A percentile compares a stretch with the other conserved stretches of the same genome.
Conservation (phyloP, 2,797 vertebrate genomes). For the Propithecus perrieri region DNA sequence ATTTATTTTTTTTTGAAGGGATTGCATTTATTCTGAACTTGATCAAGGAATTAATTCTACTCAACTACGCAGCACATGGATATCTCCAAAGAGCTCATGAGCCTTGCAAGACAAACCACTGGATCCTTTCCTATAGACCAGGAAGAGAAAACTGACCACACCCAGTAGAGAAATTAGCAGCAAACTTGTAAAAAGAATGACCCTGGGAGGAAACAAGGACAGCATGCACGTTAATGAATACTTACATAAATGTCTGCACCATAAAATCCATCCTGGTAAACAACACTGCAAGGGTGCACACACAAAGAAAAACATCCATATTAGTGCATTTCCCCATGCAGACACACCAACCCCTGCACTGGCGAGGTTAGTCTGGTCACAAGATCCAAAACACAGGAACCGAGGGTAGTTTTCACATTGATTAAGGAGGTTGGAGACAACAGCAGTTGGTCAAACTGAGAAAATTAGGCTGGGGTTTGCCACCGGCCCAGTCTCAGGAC, state of each 20-base stretch:
- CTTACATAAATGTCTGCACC: constrained; percentile 99
- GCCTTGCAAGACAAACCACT: constrained; percentile 65
- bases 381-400: constrained; percentile 71
- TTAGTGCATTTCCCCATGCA: constrained; percentile 94
- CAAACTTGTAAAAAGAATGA: constrained; percentile 87
- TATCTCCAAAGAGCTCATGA: constrained; percentile 60
- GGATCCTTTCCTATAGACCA: constrained; percentile 74
- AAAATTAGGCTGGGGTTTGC: constrained; percentile 43
- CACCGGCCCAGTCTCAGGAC: not conserved
- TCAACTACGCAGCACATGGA: constrained; percentile 65
- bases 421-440: constrained; percentile 85
- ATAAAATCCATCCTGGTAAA: constrained; percentile 99
- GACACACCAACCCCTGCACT: constrained; percentile 85
- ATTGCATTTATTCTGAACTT: constrained; percentile 70
- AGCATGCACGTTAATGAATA: constrained; percentile 90
- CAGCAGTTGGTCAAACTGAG: not conserved
- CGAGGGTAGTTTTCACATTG: constrained; percentile 78
- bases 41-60: constrained; percentile 72
- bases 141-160: constrained; percentile 72
- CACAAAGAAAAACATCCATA: constrained; percentile 92
- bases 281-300: constrained; percentile 94
- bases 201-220: constrained; percentile 81
- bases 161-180: constrained; percentile 76
- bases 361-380: constrained; percentile 85
- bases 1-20: no score